Evolutionary conservation across 2,888 invertebrate species (phyloP).

Genomic region (Dendrolimus pini): DNA sequence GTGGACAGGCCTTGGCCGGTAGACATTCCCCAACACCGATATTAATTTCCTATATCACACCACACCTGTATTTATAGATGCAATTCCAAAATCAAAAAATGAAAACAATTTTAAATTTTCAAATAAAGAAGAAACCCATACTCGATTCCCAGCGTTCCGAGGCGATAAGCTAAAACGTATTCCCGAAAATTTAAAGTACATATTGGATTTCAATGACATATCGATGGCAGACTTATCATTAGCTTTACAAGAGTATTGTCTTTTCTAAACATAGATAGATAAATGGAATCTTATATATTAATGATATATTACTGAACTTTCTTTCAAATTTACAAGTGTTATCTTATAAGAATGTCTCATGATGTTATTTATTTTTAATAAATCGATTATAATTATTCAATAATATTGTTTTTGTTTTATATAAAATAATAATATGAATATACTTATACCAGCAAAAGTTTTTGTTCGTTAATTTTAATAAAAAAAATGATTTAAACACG

Average conservation of each 20-base stretch:
- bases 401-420: no score
- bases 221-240: slow-evolving; percentile 28
- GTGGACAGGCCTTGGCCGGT: slow-evolving; percentile 80
- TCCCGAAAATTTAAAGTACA: neutral
- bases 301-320: no score
- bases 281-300: neutral
- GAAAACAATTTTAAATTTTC: neutral
- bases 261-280: neutral
- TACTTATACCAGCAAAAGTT: no score
- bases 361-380: no score
- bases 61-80: neutral
- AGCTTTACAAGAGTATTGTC: slow-evolving; percentile 31
- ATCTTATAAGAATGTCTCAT: no score
- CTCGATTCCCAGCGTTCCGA: neutral
- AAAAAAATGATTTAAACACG: no score
- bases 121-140: neutral
- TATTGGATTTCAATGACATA: slow-evolving; percentile 9
- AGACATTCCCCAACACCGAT: slow-evolving; percentile 22
- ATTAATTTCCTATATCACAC: neutral
- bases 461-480: no score
- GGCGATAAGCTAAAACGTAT: neutral
- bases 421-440: no score
- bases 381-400: no score
- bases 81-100: neutral
- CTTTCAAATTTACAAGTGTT: no score